Evolutionary conservation across 2,888 invertebrate genomes (phyloP).

Genomic region (Oxystoma pomonae): DNA sequence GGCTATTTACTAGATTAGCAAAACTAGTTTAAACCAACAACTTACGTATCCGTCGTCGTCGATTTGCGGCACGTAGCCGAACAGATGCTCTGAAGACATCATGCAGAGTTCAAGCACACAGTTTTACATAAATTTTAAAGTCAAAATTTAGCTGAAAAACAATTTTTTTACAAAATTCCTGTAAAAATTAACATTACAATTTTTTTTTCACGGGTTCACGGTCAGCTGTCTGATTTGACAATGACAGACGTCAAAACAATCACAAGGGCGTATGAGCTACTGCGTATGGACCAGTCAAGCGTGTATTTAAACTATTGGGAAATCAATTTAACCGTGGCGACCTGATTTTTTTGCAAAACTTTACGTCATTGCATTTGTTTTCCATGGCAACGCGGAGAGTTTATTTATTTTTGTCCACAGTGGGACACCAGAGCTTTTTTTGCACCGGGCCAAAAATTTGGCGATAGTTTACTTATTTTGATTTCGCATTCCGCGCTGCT

Average conservation of each 20-base stretch:
- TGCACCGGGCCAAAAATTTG: no score
- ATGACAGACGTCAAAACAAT: background rate
- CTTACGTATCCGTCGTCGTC: conserved; percentile 46
- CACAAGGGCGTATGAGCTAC: background rate
- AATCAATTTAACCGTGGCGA: no score
- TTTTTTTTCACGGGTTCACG: conserved; percentile 12
- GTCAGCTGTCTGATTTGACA: conserved; percentile 9
- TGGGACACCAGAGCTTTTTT: no score
- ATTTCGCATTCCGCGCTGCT: no score
- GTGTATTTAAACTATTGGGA: no score
- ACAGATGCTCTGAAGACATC: conserved; percentile 47
- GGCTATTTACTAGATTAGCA: background rate
- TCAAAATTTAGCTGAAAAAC: background rate
- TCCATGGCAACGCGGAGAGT: no score
- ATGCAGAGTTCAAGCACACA: conserved; percentile 21
- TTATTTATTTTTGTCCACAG: no score
- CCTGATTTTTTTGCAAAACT: no score
- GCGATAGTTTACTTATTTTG: no score
- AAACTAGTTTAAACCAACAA: conserved; percentile 13
- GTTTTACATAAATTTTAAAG: conserved; percentile 1
- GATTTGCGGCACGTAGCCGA: conserved; percentile 45
- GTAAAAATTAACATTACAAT: conserved; percentile 12
- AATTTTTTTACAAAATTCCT: background rate
- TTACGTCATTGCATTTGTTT: no score
- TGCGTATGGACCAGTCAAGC: background rate